Percentiles rank a stretch among this genome's conserved stretches.
Evolutionary conservation across 2,888 invertebrate genomes (phyloP).

Genomic region (Incurvaria masculella): DNA sequence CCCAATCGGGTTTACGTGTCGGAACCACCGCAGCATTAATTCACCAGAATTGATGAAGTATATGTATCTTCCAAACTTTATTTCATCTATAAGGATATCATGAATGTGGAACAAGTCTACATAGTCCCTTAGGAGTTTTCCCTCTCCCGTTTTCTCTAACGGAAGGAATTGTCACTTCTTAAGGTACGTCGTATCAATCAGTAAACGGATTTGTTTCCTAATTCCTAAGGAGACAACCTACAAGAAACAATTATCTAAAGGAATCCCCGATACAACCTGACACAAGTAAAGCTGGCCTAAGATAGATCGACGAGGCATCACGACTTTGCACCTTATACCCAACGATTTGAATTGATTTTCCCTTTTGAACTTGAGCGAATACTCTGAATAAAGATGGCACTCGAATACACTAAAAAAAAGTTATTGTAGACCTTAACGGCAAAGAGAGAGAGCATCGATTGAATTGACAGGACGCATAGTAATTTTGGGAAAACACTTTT

Average conservation of each 20-base stretch:
- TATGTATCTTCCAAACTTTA: too few species aligned
- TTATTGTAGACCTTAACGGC: constrained; percentile 20
- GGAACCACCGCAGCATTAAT: too few species aligned
- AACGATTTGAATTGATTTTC: background rate
- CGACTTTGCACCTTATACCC: background rate
- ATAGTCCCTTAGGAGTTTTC: too few species aligned
- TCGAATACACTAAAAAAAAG: constrained; percentile 15
- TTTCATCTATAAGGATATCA: too few species aligned
- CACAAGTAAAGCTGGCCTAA: too few species aligned
- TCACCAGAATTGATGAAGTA: too few species aligned
- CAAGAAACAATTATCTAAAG: constrained; percentile 50
- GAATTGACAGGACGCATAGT: constrained; percentile 20
- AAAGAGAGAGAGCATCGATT: constrained; percentile 8
- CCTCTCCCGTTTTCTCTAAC: background rate
- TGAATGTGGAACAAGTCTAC: too few species aligned
- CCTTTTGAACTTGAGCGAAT: constrained; percentile 2
- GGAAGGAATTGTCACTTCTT: constrained; percentile 13
- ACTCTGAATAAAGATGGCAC: background rate
- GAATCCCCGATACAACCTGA: constrained; percentile 22
- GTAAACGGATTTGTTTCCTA: constrained; percentile 49
- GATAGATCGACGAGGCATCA: background rate
- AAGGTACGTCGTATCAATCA: constrained; percentile 40
- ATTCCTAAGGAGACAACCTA: constrained; percentile 49
- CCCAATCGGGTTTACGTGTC: too few species aligned
- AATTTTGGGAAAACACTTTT: constrained; percentile 35